Evolutionary conservation across 2,113 vertebrate species (phyloP), one percentile per base, ranked within the genome.

Genomic region (Mormyrus iriodes): DNA sequence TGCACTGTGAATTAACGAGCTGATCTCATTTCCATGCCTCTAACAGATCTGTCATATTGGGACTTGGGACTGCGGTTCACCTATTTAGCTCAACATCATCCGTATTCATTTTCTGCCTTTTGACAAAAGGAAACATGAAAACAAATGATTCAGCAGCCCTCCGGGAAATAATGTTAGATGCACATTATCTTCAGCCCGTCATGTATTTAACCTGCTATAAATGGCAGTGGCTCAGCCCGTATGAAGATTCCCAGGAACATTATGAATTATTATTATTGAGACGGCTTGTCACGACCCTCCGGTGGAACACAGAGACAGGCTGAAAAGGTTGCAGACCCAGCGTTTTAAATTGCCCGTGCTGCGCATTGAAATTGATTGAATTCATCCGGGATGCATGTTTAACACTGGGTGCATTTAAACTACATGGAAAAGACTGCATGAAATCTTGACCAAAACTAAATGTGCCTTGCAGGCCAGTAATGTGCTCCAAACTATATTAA

Each of bases 181-280:
- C 76, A 88, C 82, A 46, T 84, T 88, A 89, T 51, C 88, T 85
- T 89, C 90, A 90, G 58, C 65, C 88, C 58, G n/a, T 55, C 52
- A 73, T 61, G 53, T 89, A 84, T 89, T 88, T 91, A 91, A 91
- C 87, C 90, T 90, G 83, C 61, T 90, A 58, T 73, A 85, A 88
- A 90, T 90, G 88, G 86, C 87, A 12, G 35, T 31, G 51, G 76
- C 92, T 90, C 86, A 90, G 87, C 89, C 90, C 89, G 88, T 88
- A 87, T 52, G 89, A 90, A 79, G 90, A 92, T 89, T 93, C 87
- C 89, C 65, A 91, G 82, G 91, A 65, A 90, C 90, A 90, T 69
- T 91, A 92, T 90, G 93, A 94, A 93, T 93, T 91, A 85, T 61
- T 91, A 92, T 93, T 94, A 94, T 90, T 91, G 92, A 95, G 93